A percentile compares a stretch with the other conserved stretches of the same genome.
Evolutionary conservation across 2,797 vertebrate species (phyloP).

Genomic region (Hybognathus amarus): DNA sequence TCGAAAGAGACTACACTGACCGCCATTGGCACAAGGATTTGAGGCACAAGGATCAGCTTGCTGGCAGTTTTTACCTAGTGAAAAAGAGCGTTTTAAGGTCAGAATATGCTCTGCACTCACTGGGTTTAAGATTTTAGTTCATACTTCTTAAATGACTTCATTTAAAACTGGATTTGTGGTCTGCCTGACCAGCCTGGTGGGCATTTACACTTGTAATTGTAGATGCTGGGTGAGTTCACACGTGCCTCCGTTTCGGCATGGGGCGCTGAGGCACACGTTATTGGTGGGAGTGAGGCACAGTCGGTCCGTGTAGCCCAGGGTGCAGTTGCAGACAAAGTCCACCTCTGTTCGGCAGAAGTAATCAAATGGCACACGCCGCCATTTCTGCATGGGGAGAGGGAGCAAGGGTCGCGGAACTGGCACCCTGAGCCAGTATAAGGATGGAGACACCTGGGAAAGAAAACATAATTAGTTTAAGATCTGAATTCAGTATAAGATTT

Average conservation of each 20-base stretch:
- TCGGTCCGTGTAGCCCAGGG: slow-evolving; percentile 82
- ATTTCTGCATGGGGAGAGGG: slow-evolving; percentile 67
- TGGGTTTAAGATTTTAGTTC: background rate
- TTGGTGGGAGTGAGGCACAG: slow-evolving; percentile 82
- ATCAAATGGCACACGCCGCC: slow-evolving; percentile 68
- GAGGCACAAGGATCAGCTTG: slow-evolving; percentile 92
- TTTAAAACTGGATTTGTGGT: background rate
- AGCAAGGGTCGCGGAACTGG: slow-evolving; percentile 74
- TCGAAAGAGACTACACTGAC: slow-evolving; percentile 86
- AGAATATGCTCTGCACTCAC: background rate
- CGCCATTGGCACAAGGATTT: slow-evolving; percentile 91
- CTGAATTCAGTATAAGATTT: background rate
- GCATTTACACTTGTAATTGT: slow-evolving; percentile 87
- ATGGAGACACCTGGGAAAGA: slow-evolving; percentile 67
- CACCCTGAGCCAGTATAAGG: slow-evolving; percentile 71
- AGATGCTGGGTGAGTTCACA: slow-evolving; percentile 82
- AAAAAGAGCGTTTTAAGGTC: background rate
- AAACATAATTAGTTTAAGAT: background rate
- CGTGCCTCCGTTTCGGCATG: slow-evolving; percentile 90
- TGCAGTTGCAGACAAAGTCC: slow-evolving; percentile 84
- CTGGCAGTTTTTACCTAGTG: slow-evolving; percentile 87
- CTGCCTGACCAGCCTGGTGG: slow-evolving; percentile 93
- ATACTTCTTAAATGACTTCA: background rate
- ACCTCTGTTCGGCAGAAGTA: slow-evolving; percentile 67
- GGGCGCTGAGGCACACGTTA: slow-evolving; percentile 82